phyloP scores from a whole-genome alignment of 2,797 vertebrate species.

The Microcaecilia unicolor region DNA sequence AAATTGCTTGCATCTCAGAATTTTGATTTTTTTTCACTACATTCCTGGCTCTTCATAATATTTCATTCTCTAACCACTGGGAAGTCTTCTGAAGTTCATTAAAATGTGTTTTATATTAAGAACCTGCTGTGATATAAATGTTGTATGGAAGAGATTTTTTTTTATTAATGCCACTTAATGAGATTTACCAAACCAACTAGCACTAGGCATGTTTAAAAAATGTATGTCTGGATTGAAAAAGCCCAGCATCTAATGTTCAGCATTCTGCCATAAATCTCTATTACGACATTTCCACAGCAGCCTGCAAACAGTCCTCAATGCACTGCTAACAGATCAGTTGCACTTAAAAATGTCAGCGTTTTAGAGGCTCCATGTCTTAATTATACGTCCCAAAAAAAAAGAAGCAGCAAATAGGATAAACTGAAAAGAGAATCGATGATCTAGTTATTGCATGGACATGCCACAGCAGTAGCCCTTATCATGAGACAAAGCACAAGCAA shows the following conservation, averaged over 20 bases:
- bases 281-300: not conserved
- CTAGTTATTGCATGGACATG: too few species aligned
- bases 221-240: constrained; percentile 1
- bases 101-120: constrained; percentile 16
- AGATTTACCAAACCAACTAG: constrained; percentile 9
- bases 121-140: constrained; percentile 16
- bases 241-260: not conserved
- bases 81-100: constrained; percentile 16
- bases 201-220: constrained; percentile 1
- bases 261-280: not conserved
- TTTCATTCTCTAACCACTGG: constrained; percentile 11
- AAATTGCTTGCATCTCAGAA: constrained; percentile 9
- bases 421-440: too few species aligned
- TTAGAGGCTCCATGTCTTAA: too few species aligned
- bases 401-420: too few species aligned
- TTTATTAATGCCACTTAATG: constrained; percentile 13
- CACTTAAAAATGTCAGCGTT: not conserved
- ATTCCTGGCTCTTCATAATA: constrained; percentile 14
- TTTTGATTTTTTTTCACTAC: constrained; percentile 19
- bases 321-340: not conserved
- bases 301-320: not conserved
- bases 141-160: constrained; percentile 9
- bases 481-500: too few species aligned
- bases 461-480: too few species aligned
- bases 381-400: too few species aligned